Evolutionary conservation across 2,113 vertebrate species (phyloP), one percentile per base, ranked within the genome.

Genomic region (Myiagra hebetior): DNA sequence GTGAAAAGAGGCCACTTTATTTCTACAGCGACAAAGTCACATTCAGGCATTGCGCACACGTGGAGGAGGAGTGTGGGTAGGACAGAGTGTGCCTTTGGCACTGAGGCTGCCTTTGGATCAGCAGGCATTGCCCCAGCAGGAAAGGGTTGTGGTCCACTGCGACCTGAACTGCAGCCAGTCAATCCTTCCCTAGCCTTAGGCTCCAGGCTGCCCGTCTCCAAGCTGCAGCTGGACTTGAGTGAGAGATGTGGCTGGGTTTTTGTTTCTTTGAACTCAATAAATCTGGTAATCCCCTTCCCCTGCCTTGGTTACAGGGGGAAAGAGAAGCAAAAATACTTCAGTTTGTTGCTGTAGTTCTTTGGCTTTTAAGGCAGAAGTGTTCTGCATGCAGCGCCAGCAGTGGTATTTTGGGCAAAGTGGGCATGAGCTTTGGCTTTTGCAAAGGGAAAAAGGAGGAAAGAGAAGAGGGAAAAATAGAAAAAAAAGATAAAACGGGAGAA

Each of bases 331-430:
- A 42, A n/a, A 3, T 10, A 9, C 4, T 68, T 37, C 47, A 13
- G 9, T 18, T 52, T 31, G 31, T 41, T 68, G 21, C 14, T 33
- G 4, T 16, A 6, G 41, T 46, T 91, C 22, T 64, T 52, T 3
- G 28, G n/a, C 44, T 85, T 72, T 30, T n/a, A 44, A 63, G 53
- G 39, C 46, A 31, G 11, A 21, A 19, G 35, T 2, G 16, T 13
- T 76, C 44, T 41, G 39, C 21, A 2, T 12, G 21, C 35, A 5
- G 14, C 4, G 2, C 42, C 0, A 33, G 15, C 11, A 11, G 24
- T 4, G 17, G 42, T 7, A 2, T 30, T 68, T 44, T 5, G 2
- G 44, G 11, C 0, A 0, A 52, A 67, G 31, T 17, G 8, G 28
- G 15, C 18, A 2, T 42, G 20, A 10, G 15, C 13, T 14, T 53